phyloP scores from a whole-genome alignment of 1,140 invertebrate genomes.

The Paraescarpia echinospica region DNA sequence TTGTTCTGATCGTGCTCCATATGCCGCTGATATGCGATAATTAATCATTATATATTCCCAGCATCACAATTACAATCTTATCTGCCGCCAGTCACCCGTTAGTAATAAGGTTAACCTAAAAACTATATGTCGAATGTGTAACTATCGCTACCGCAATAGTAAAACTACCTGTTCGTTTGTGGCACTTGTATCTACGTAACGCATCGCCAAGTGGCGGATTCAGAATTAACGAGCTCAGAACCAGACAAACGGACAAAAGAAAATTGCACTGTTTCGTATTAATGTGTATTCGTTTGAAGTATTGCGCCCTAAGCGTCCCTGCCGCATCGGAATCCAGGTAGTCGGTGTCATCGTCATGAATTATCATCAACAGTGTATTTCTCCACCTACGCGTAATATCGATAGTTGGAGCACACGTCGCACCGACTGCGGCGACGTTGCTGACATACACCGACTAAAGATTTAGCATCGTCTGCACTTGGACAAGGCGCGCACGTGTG shows the following conservation, averaged over 20 bases:
- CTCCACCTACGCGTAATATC: background rate
- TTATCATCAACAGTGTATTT: too few species aligned
- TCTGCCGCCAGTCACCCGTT: background rate
- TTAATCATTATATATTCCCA: too few species aligned
- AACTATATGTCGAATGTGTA: background rate
- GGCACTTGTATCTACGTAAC: background rate
- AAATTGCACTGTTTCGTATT: background rate
- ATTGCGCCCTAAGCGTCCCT: background rate
- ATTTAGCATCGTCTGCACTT: background rate
- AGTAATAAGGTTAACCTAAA: background rate
- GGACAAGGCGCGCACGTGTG: background rate
- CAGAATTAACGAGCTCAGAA: background rate
- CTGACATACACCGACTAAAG: too few species aligned
- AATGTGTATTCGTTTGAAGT: background rate
- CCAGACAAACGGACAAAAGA: background rate
- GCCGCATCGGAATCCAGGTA: background rate
- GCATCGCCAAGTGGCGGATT: background rate
- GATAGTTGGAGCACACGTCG: background rate
- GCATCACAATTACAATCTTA: too few species aligned
- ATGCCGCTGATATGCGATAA: too few species aligned
- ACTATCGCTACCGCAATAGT: background rate
- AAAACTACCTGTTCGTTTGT: background rate
- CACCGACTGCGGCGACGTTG: too few species aligned
- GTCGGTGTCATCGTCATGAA: background rate
- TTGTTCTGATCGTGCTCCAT: too few species aligned